Conservation (phyloP, 1,140 invertebrate species). For the Lucilia cuprina region DNA sequence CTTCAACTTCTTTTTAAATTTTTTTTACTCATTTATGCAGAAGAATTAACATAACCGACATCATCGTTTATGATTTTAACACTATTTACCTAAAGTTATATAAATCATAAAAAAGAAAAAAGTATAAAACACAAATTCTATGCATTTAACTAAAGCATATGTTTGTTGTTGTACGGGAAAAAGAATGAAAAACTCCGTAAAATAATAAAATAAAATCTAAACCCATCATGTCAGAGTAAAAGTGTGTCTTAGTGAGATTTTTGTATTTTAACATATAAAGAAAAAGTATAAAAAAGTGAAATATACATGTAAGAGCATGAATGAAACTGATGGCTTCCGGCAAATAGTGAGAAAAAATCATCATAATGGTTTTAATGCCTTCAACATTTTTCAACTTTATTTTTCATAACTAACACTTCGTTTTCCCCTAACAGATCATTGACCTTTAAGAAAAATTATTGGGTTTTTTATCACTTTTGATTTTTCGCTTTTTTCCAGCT, state of each 20-base stretch:
- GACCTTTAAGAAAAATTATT: not conserved
- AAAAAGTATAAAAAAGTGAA: not conserved
- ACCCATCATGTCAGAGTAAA: not conserved
- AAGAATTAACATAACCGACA: too few relatives aligned
- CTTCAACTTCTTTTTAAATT: too few relatives aligned
- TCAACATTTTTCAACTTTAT: not conserved
- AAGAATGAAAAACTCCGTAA: not conserved
- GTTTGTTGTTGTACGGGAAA: not conserved
- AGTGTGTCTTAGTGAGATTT: not conserved
- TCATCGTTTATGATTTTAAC: too few relatives aligned
- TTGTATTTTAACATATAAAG: not conserved
- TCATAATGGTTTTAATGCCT: not conserved
- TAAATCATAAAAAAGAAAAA: too few relatives aligned
- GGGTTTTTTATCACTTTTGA: not conserved
- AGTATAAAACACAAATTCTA: too few relatives aligned
- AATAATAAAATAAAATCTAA: not conserved
- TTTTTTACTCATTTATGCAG: too few relatives aligned
- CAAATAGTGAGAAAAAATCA: not conserved
- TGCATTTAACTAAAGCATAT: too few relatives aligned
- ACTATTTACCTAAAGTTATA: too few relatives aligned
- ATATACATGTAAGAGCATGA: not conserved
- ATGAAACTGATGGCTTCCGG: not conserved
- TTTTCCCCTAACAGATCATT: not conserved
- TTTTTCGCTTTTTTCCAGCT: not conserved
- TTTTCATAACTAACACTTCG: not conserved